Base-by-base conservation (phyloP, 2,888 invertebrate genomes). In the Anoncus sp. region DNA sequence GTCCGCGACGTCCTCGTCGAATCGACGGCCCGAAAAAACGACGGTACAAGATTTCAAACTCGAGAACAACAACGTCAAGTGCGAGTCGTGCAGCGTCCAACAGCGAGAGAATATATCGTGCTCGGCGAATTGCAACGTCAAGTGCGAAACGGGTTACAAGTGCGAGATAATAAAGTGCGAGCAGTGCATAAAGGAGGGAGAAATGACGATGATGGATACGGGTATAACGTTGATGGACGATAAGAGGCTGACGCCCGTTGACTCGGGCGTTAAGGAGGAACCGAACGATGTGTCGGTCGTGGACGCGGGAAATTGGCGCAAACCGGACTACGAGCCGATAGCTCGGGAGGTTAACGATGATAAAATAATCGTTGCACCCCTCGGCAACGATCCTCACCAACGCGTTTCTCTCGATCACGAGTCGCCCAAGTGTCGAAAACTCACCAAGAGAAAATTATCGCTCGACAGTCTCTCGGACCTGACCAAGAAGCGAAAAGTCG, bases 231-330 rank as follows among this genome's bases (percentile, higher is more conserved):
- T 87, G 63, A 83, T 85, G 51, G 86, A 86, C 60, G 84, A 82
- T 22, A 81, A 82, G 57, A 66, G 78, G 38, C 79, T 90, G 31
- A 31, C 7, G 31, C 31, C 31, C 4, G 7, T 12, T 3, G 91
- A 91, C 53, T 76, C 87, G n/a, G 88, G 88, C 55, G 89, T 90
- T 35, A 90, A 90, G 70, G 92, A 92, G 75, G 93, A 93, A 53
- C 90, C 91, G 3, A 93, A 92, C 78, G 93, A 93, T 78, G 93
- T 93, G 67, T 92, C 92, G 70, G 92, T 93, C 27, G 92, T 93
- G 55, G 92, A 93, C 79, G 92, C 91, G 31, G 93, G 87, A 24
- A 85, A 78, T 65, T 90, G 90, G 91, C 89, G 89, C 60, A 91
- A 91, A 65, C 90, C 90, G 4, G 90, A 91, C 82, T 91, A 91